A percentile compares a stretch with the other conserved stretches of the same genome.
phyloP scores from a whole-genome alignment of 2,888 invertebrate species.

The Uropetala carovei region DNA sequence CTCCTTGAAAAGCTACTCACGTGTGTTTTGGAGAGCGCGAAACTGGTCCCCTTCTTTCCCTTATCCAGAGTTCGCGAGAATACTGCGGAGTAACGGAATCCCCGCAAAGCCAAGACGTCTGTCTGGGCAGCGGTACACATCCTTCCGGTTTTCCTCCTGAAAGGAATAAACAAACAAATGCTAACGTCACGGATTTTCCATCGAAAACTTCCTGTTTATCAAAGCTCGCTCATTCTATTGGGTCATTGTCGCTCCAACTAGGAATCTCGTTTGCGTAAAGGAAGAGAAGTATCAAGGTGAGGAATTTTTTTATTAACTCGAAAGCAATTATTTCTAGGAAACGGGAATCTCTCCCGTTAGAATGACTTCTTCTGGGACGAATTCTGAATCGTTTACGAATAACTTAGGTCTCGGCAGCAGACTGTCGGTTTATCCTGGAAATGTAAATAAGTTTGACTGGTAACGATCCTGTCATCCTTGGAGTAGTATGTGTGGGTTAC shows the following conservation, averaged over 20 bases:
- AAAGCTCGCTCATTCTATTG: constrained; percentile 1
- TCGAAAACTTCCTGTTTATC: constrained; percentile 57
- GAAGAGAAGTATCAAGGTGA: neutral
- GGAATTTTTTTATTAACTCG: neutral
- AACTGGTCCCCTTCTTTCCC: neutral
- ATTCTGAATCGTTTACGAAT: neutral
- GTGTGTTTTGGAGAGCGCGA: neutral
- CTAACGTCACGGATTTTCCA: constrained; percentile 2
- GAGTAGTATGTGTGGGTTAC: neutral
- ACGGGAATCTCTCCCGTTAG: constrained; percentile 11
- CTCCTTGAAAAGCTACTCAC: neutral
- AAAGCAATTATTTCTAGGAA: neutral
- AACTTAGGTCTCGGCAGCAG: neutral
- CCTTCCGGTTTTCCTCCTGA: constrained; percentile 38
- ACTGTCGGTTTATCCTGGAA: neutral
- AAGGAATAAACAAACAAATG: constrained; percentile 7
- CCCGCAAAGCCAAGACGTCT: neutral
- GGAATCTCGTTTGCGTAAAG: constrained; percentile 36
- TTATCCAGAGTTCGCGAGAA: neutral
- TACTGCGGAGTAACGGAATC: neutral
- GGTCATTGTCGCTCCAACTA: constrained; percentile 33
- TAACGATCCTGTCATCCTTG: neutral
- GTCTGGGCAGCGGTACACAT: neutral
- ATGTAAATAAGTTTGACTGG: neutral
- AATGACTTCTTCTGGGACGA: neutral